Base-by-base conservation (phyloP, 1,140 invertebrate species). In the Popillia japonica region DNA sequence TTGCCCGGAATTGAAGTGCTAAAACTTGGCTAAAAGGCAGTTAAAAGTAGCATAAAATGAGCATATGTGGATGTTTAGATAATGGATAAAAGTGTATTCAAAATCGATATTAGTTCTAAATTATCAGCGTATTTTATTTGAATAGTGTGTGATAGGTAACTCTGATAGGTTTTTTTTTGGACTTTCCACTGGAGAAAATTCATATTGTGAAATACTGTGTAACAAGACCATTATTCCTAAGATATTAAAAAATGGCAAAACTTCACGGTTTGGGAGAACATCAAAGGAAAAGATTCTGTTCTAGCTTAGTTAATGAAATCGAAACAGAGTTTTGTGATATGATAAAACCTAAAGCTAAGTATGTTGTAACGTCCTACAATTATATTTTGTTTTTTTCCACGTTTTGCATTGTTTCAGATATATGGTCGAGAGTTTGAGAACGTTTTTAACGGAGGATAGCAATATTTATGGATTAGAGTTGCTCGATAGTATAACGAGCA, bases 381-480 rank as follows among this genome's bases (percentile, higher is more conserved):
- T 27, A 68, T 11, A 10, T 22, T 22, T 22, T 27, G 20, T 27
- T 3, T 68, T 3, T 27, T 22, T 68, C 22, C 9, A 68, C 61
- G 6, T 27, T n/a, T 55, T 55, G 17, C 4, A 14, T 17, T n/a
- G n/a, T 55, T 68, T 64, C 22, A 68, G 61, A 8, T 76, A 76
- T 34, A 34, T 34, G 27, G 27, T 34, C 1, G 27, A 34, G 4
- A 34, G 27, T 34, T 34, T 34, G 27, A 72, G 44, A 27, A 27
- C 40, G 3, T 75, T 78, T 64, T 68, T 78, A 61, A 22, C 14
- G 17, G 23, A 78, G 14, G 34, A 76, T 23, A 34, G 41, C 1
- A 78, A 78, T 55, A 76, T 78, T 78, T 76, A 78, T 55, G 72
- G 40, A 0, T 76, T 78, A 40, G 78, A 76, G 55, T 41, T 78